Conservation (phyloP, 1,140 invertebrate genomes). For the Dinoponera quadriceps region DNA sequence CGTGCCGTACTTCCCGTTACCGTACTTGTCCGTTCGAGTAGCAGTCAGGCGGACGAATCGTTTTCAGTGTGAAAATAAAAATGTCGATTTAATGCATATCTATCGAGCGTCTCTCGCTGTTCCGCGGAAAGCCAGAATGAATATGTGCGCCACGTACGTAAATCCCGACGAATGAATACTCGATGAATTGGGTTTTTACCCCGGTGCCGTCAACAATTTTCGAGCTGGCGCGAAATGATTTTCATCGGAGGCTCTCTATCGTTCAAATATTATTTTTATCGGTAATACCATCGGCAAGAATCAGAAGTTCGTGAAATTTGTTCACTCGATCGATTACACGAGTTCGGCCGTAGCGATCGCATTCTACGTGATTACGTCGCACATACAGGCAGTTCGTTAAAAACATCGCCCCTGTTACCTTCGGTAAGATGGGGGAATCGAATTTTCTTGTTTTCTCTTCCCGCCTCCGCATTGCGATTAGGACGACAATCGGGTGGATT, state of each 20-base stretch:
- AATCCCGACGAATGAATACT: constrained; percentile 56
- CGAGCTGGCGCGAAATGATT: constrained; percentile 24
- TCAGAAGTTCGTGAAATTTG: background rate
- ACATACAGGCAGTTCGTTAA: background rate
- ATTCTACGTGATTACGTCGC: background rate
- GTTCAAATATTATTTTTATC: background rate
- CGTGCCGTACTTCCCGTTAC: background rate
- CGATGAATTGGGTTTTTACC: constrained; percentile 45
- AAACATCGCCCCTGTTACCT: background rate
- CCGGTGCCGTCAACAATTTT: constrained; percentile 43
- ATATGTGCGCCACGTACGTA: constrained; percentile 36
- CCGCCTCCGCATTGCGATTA: too few relatives aligned
- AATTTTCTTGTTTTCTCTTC: background rate
- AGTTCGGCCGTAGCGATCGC: background rate
- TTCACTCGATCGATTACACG: background rate
- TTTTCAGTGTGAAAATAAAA: constrained; percentile 41
- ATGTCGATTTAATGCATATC: constrained; percentile 51
- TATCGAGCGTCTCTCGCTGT: constrained; percentile 13
- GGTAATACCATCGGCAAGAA: background rate
- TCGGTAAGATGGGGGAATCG: background rate
- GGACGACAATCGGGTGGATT: too few relatives aligned
- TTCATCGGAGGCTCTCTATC: background rate
- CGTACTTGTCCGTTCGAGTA: constrained; percentile 42
- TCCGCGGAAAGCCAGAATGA: constrained; percentile 26
- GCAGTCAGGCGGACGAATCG: background rate